phyloP scores from a whole-genome alignment of 2,113 vertebrate genomes.

The Ciconia stormi region DNA sequence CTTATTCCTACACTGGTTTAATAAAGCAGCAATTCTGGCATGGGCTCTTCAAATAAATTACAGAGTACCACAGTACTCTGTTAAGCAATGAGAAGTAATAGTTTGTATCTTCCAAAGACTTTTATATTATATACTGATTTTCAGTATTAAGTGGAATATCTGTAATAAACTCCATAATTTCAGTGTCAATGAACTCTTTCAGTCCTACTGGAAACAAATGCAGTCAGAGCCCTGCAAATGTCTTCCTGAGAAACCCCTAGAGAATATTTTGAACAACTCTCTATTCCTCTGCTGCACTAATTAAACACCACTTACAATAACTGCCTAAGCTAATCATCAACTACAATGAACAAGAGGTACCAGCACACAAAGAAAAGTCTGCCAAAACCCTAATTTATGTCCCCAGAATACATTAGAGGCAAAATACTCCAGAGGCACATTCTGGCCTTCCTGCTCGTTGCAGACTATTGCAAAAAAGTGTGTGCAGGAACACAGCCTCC shows the following conservation, averaged over 20 bases:
- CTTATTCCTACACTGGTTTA: background rate
- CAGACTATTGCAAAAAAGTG: background rate
- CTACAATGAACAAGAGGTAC: constrained; percentile 3
- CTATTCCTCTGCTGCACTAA: constrained; percentile 34
- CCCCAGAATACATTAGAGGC: background rate
- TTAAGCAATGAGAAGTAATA: background rate
- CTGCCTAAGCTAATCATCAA: constrained; percentile 32
- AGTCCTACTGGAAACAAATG: background rate
- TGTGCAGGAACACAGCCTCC: background rate
- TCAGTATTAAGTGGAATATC: background rate
- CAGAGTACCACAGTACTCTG: background rate
- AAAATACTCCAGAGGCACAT: background rate
- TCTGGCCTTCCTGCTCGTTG: background rate
- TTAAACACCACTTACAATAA: constrained; percentile 41
- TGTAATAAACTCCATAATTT: background rate
- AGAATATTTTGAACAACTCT: constrained; percentile 16
- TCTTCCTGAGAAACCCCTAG: background rate
- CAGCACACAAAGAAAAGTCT: background rate
- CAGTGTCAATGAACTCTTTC: constrained; percentile 28
- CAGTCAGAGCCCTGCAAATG: background rate
- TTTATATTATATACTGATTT: background rate
- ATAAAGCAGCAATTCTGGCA: background rate
- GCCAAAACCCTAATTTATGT: background rate
- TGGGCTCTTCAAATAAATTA: background rate
- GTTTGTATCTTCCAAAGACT: background rate